Evolutionary conservation across 2,113 vertebrate species (phyloP), one percentile per base, ranked within the genome.

Genomic region (Falco punctatus): DNA sequence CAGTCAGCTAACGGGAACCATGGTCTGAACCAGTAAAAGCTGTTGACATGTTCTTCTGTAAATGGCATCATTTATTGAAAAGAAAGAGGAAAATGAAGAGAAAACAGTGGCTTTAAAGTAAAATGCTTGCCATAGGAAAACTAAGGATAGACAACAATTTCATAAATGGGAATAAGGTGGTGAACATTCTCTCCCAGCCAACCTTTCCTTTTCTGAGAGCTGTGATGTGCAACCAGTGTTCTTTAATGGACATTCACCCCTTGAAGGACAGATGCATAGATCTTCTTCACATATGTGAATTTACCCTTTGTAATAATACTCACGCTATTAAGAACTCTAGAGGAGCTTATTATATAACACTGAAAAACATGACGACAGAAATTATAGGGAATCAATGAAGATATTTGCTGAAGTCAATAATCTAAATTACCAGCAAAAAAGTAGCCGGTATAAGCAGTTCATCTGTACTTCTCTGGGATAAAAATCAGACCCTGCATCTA

Each of bases 361-460:
- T 89, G 93, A 51, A 95, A 94, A 96, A 66, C 58, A 58, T 16
- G 38, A 71, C 3, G n/a, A n/a, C 42, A 54, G 61, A 46, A 86
- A 88, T 94, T 92, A 96, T 2, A 80, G 77, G 21, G 67, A 95
- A 95, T 96, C 96, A 30, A 95, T 90, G 42, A 79, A 81, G 74
- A 87, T 89, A 80, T 90, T 87, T 92, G 66, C 86, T 82, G 65
- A 81, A 95, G 42, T 94, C 91, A 81, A 80, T 92, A 90, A 92
- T 26, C 58, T 91, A 67, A 91, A 90, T 82, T 90, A 84, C 57
- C 78, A 73, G 42, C 59, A 86, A 85, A 70, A 17, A 87, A 13
- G 13, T 46, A 69, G 35, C 57, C 78, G 79, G 11, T 57, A 35
- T 24, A 82, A 96, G 73, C 87, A 95, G 54, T 61, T 94, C 33